Base-by-base conservation (phyloP, 1,140 invertebrate species). In the Telenomus remus region DNA sequence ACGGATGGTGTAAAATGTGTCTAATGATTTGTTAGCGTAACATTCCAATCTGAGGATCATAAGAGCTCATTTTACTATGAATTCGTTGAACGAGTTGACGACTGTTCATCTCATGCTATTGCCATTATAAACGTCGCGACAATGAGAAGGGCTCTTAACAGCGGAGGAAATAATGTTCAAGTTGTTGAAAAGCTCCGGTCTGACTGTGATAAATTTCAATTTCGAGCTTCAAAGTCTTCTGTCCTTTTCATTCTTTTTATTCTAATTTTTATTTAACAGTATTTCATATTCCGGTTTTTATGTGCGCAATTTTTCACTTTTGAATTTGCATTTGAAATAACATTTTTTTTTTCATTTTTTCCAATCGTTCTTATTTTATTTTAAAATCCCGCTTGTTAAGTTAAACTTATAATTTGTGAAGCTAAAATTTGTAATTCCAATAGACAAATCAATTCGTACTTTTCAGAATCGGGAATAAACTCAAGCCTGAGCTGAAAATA, bases 101-200 rank as follows among this genome's bases (percentile, higher is more conserved):
- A 74, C 63, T 66, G 50, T 74, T 66, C 70, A 74, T 60, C 50
- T 61, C 70, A 19, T 74, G 50, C 56, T 61, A 64, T 61, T 61
- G 70, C 60, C 14, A 66, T 74, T 74, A 74, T 66, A 46, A 74
- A 46, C 44, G 63, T 61, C 61, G 56, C 70, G 63, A 66, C 70
- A 74, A 74, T 66, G 70, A 66, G 70, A 66, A 74, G 70, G 61
- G 63, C 70, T 61, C 8, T 56, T 74, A 65, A 73, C 65, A 65
- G 27, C 59, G 53, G 50, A 61, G 70, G 70, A 73, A 73, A 65
- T 73, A 73, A 65, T 73, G 55, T 55, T 73, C 48, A 37, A 73
- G 33, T 73, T 73, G 55, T 55, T 51, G 34, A 33, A 5, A 27
- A 59, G 53, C 46, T 16, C 49, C 53, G 44, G 51, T 49, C 16